These are phyloP conservation scores for Cordilura impudica DNA, from an alignment of 2,888 invertebrate genomes.

Conservation along the genomic window DNA sequence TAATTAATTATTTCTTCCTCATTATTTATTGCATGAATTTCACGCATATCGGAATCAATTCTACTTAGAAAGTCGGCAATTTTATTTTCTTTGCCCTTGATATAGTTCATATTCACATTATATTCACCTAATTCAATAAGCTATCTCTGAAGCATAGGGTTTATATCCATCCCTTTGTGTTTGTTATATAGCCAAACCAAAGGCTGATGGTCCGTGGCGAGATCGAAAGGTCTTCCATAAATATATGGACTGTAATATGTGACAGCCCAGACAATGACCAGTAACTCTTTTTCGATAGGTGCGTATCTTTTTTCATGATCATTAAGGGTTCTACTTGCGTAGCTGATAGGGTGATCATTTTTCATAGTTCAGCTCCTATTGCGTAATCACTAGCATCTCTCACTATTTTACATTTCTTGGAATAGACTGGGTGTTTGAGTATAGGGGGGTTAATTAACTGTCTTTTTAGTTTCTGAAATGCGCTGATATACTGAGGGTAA, in stretches of 20 bases:
- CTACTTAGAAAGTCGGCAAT: slow-evolving; percentile 3
- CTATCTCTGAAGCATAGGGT: no score
- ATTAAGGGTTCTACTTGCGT: slow-evolving; percentile 39
- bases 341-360: no score
- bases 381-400: slow-evolving; percentile 32
- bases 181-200: slow-evolving; percentile 12
- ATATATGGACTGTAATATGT: no score
- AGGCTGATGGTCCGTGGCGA: slow-evolving; percentile 29
- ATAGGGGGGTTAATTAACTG: slow-evolving; percentile 34
- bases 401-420: slow-evolving; percentile 15
- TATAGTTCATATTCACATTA: not conserved
- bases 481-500: not conserved
- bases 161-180: slow-evolving; percentile 16
- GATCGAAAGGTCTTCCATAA: no score
- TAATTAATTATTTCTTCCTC: not conserved
- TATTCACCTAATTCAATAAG: slow-evolving; percentile 19
- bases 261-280: slow-evolving; percentile 37
- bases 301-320: no score
- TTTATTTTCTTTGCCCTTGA: slow-evolving; percentile 8
- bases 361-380: no score
- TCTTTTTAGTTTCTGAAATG: slow-evolving; percentile 31
- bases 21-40: not conserved
- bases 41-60: not conserved
- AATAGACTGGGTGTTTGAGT: slow-evolving; percentile 24
- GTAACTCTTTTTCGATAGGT: slow-evolving; percentile 31